Base-by-base conservation (phyloP, 2,888 invertebrate species). In the Acleris cristana region DNA sequence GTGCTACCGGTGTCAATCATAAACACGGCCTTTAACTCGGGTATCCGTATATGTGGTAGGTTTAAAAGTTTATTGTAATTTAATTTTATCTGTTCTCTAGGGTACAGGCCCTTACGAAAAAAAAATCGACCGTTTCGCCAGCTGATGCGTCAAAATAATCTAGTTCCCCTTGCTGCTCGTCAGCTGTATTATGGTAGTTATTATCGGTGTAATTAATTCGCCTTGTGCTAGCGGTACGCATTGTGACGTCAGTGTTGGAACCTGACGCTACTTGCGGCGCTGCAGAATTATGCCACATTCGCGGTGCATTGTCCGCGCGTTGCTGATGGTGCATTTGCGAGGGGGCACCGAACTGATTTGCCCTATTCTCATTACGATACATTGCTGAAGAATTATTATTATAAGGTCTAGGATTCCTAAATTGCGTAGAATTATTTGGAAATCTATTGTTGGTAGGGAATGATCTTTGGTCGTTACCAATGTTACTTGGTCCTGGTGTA, bases 1-100 rank as follows among this genome's bases (percentile, higher is more conserved):
- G 69, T 62, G 21, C 72, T 74, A 18, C 72, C 72, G 0, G 71
- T 73, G 49, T 72, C 72, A 23, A 72, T 73, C 68, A 74, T 66
- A 45, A 73, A 72, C 18, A 59, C 34, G 8, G 64, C 34, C 1
- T 69, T 30, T n/a, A 74, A 57, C 64, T 73, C 71, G 3, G 72
- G 70, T 48, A 71, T 57, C 7, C 53, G 21, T 1, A 72, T 69
- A 23, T 73, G 64, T 14, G 74, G 70, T 44, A 74, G 40, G 14
- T 64, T 69, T 19, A 64, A 18, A 2, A 7, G 14, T 16, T 23
- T 16, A 16, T 69, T 53, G 30, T 57, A 60, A 57, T 70, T 69
- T 16, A 66, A 16, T 45, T 62, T n/a, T 52, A 69, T 64, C 26
- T 44, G 58, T 62, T 66, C 57, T 51, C 23, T 40, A 21, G 23